Evolutionary conservation across 30 jellyfish, hydroid and myxozoan genomes (phyloP), one percentile per base, ranked within the genome.

Genomic region (Sanderia malayensis): DNA sequence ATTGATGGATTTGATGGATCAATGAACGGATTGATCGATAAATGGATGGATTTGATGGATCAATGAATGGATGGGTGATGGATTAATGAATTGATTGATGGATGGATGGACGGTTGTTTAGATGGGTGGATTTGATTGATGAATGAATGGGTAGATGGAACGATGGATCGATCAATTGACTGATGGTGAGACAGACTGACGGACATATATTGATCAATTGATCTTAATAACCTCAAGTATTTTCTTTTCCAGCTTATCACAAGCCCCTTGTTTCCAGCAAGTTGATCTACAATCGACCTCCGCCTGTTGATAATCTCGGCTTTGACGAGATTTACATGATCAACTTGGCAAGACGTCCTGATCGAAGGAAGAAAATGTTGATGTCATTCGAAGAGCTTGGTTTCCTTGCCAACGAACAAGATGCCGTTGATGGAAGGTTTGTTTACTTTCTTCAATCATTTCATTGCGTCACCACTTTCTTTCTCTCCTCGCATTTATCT

Each of bases 341-440:
- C 20, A 90, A 90, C 58, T 73, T 90, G 70, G 84, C 76, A 71
- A 53, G 98, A 67, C 28, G 98, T 55, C 86, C 94, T 1, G 98
- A 90, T 44, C 94, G 98, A 27, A 53, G 87, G 18, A 67, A 69
- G 66, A 47, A 73, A 53, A 90, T 90, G 98, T 52, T 70, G 64
- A 53, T 75, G 71, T 58, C 87, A 20, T 58, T 90, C n/a, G 88
- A 83, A 46, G 98, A 90, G 71, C 77, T 90, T 0, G 98, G 98
- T n/a, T 34, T 83, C 26, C 60, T 46, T 29, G 82, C 85, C 32
- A 83, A 71, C 60, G 79, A 67, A 33, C 82, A 74, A 22, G 96
- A 84, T 46, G 98, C 98, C 0, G 98, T 90, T 0, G 98, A 90
- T 64, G 98, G 98, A 77, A 83, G 85, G 98, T 90, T 55, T 19